Evolutionary conservation across 2,113 vertebrate species (phyloP).

Genomic region (Callorhinus ursinus): DNA sequence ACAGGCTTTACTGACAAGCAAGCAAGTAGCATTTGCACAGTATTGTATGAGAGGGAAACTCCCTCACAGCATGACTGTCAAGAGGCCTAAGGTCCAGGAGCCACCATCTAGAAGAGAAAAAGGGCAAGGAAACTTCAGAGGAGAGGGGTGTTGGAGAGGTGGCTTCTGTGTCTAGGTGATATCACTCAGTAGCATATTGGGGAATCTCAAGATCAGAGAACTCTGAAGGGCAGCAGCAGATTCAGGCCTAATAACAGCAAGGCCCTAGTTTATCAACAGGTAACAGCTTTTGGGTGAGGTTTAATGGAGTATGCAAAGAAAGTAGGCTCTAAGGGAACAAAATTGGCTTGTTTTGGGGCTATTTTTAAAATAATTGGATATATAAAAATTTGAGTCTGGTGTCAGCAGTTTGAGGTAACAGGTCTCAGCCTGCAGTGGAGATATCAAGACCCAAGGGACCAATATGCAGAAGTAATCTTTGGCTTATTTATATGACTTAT

Average conservation of each 20-base stretch:
- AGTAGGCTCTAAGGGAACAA: neutral
- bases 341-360: neutral
- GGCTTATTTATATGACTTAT: neutral
- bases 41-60: neutral
- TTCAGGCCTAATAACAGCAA: neutral
- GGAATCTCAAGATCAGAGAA: neutral
- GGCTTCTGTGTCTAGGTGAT: neutral
- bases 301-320: neutral
- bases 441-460: neutral
- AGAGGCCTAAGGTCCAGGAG: neutral
- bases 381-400: neutral
- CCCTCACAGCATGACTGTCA: neutral
- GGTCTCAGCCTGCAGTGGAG: neutral
- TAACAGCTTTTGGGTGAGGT: neutral
- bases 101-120: too few species aligned
- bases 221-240: too few species aligned
- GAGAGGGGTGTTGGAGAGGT: rapidly evolving
- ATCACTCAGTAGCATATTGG: too few species aligned
- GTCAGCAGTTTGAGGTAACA: neutral
- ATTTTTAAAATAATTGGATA: neutral
- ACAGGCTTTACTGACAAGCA: neutral
- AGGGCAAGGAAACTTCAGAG: neutral
- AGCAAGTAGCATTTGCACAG: too few species aligned
- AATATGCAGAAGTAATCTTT: neutral
- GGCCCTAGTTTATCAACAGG: neutral